Evolutionary conservation across 2,113 vertebrate genomes (phyloP).

Genomic region (Clarias magur): DNA sequence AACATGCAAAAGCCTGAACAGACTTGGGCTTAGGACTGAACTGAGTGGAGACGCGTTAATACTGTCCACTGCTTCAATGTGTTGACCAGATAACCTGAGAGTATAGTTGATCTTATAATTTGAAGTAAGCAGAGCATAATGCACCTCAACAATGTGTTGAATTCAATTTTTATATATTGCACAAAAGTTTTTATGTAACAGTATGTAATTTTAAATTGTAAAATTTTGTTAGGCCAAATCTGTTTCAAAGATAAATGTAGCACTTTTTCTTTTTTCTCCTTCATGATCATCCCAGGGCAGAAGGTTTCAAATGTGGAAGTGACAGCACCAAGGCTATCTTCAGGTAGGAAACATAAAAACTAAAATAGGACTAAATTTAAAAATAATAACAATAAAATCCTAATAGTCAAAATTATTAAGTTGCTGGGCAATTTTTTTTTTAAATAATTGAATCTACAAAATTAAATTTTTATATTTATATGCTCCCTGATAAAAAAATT

Average conservation of each 20-base stretch:
- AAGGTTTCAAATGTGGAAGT: constrained; percentile 87
- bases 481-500: not conserved
- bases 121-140: not conserved
- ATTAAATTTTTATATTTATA: not conserved
- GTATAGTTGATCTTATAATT: not conserved
- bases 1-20: not conserved
- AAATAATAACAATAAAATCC: not conserved
- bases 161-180: not conserved
- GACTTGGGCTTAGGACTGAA: not conserved
- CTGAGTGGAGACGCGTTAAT: not conserved
- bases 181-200: not conserved
- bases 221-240: not conserved
- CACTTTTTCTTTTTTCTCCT: constrained; percentile 27
- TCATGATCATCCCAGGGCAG: constrained; percentile 68
- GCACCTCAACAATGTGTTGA: not conserved
- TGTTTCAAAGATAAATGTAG: not conserved
- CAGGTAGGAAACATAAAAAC: constrained; percentile 73
- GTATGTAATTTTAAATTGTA: not conserved
- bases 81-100: not conserved
- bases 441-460: not conserved
- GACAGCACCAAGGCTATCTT: constrained; percentile 89
- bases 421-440: not conserved
- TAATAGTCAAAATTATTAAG: not conserved
- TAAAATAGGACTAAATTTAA: not conserved
- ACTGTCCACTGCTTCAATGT: not conserved